Conservation (phyloP, 2,797 vertebrate genomes). For the Triplophysa bombifrons region DNA sequence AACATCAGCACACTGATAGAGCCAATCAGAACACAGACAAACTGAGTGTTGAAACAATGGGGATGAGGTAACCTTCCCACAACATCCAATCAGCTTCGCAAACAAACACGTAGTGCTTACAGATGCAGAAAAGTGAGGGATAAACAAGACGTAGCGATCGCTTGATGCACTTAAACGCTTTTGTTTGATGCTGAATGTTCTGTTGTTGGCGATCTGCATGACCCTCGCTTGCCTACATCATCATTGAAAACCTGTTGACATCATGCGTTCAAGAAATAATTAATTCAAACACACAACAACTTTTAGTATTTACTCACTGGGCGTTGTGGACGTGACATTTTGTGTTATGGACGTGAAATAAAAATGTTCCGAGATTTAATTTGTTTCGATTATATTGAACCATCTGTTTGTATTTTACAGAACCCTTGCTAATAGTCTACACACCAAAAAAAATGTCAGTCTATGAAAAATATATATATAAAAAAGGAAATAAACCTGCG, state of each 20-base stretch:
- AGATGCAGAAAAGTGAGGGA: constrained; percentile 14
- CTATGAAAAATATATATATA: too few relatives aligned
- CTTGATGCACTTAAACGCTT: background rate
- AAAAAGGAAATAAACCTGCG: too few relatives aligned
- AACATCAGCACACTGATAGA: constrained; percentile 46
- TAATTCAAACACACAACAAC: too few relatives aligned
- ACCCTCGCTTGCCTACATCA: background rate
- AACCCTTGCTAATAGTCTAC: too few relatives aligned
- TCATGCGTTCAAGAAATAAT: background rate
- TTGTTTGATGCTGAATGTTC: background rate
- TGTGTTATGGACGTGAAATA: too few relatives aligned
- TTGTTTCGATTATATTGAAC: too few relatives aligned
- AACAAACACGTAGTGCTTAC: constrained; percentile 26
- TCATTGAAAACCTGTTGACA: background rate
- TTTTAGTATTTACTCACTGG: background rate
- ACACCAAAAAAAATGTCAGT: too few relatives aligned
- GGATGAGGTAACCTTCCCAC: constrained; percentile 70
- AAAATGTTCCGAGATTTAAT: too few relatives aligned
- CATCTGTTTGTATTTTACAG: too few relatives aligned
- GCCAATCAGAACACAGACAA: constrained; percentile 65
- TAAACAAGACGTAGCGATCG: constrained; percentile 15
- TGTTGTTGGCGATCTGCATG: too few relatives aligned
- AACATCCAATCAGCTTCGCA: constrained; percentile 28
- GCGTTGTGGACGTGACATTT: too few relatives aligned
- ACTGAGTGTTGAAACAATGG: constrained; percentile 71